Evolutionary conservation across 2,113 vertebrate species (phyloP).

Genomic region (Pontoporia blainvillei): DNA sequence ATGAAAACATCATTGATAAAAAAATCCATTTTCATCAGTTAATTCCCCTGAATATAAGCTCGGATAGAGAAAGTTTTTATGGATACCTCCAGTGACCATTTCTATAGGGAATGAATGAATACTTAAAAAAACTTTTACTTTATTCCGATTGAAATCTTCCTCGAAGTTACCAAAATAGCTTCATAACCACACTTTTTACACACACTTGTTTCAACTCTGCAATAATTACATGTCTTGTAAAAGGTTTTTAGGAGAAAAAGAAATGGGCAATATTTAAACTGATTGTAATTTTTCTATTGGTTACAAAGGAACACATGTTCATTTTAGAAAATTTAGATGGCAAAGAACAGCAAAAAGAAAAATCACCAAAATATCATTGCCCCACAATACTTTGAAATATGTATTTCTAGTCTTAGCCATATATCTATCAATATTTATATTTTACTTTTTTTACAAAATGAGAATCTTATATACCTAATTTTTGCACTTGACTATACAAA

Average conservation of each 20-base stretch:
- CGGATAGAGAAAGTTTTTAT: neutral
- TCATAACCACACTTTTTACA: neutral
- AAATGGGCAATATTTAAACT: neutral
- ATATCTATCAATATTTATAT: neutral
- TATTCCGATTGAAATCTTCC: neutral
- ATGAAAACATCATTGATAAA: neutral
- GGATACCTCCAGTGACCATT: neutral
- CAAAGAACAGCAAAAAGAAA: neutral
- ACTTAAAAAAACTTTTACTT: neutral
- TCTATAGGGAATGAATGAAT: neutral
- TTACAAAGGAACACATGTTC: neutral
- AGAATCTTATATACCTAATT: neutral
- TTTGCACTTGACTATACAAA: neutral
- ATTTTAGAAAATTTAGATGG: neutral
- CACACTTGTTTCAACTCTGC: neutral
- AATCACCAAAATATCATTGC: neutral
- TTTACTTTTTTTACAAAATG: neutral
- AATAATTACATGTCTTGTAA: neutral
- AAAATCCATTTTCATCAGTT: neutral
- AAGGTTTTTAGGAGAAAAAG: neutral
- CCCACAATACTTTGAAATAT: neutral
- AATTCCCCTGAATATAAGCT: neutral
- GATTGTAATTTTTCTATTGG: neutral
- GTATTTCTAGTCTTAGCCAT: neutral
- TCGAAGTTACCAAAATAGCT: neutral